Evolutionary conservation across 2,113 vertebrate genomes (phyloP), one percentile per base, ranked within the genome.

Genomic region (Peromyscus polionotus): DNA sequence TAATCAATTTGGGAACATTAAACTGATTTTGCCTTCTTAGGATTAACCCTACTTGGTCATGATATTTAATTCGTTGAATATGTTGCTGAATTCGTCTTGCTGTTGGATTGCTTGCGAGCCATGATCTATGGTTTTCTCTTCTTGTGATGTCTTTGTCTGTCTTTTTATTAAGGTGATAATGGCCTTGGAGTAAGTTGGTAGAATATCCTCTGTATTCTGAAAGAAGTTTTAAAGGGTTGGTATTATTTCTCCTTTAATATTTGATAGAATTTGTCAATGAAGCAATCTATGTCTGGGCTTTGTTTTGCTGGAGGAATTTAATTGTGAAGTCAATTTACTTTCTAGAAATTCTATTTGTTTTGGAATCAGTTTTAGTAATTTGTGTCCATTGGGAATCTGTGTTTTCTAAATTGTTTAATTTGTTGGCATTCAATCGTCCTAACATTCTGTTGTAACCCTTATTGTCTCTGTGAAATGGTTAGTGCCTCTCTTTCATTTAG

Each of bases 291-390:
- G 10, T 22, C 26, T 63, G 20, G 39, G 72, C 13, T 79, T 85
- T 90, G 39, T 7, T 85, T 86, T 51, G 89, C 65, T 28, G 63
- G 31, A 90, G 79, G 63, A 86, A 51, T 90, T 61, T 33, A 75
- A 95, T 86, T 85, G 61, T 42, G 13, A 93, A 70, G 39, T 90
- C 36, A 54, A 42, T 45, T 93, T 93, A 76, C 11, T 67, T 75
- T 31, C 16, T 83, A 68, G 54, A 86, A 79, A 72, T 80, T 72
- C 3, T 63, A 85, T 90, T 67, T 81, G 51, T 88, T 88, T 81
- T 88, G 5, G 61, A 93, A 93, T 85, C 61, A 33, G 13, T 77
- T 93, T 93, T 75, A 57, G 54, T 61, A 80, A 70, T 70, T 51
- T 61, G 39, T 70, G 42, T 54, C 28, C 45, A n/a, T 72, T 42